Evolutionary conservation across 2,797 vertebrate genomes (phyloP).

Genomic region (Dryobates pubescens): DNA sequence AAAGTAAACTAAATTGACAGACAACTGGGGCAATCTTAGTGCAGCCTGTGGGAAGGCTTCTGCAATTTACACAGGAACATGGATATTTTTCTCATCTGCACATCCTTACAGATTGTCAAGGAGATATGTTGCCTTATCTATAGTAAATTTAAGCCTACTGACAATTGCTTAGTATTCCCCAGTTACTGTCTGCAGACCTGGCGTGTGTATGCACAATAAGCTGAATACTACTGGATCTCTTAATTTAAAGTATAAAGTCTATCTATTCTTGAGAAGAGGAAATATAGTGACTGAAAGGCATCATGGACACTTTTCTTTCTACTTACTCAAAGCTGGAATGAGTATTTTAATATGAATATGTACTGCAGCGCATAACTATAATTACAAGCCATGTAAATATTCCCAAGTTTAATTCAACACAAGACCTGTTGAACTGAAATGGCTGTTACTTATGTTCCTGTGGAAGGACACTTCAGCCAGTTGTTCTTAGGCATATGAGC

Average conservation of each 20-base stretch:
- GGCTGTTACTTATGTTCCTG: background rate
- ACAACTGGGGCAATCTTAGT: background rate
- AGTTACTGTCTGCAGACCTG: background rate
- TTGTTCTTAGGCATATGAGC: background rate
- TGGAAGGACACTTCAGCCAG: background rate
- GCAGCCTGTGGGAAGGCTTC: background rate
- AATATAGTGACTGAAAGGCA: background rate
- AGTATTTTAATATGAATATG: background rate
- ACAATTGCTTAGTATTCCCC: background rate
- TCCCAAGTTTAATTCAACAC: background rate
- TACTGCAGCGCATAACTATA: background rate
- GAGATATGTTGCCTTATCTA: background rate
- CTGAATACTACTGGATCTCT: background rate
- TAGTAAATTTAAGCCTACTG: background rate
- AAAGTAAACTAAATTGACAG: background rate
- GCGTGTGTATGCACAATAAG: background rate
- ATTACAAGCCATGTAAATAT: background rate
- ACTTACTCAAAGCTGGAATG: background rate
- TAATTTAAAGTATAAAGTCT: background rate
- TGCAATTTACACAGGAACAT: background rate
- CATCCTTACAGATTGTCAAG: background rate
- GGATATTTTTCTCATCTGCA: background rate
- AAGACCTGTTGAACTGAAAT: background rate
- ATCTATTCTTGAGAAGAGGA: background rate
- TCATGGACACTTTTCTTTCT: background rate